Percentiles rank a stretch among this genome's conserved stretches.
Evolutionary conservation across 1,140 invertebrate genomes (phyloP).

Genomic region (Coelopa frigida): DNA sequence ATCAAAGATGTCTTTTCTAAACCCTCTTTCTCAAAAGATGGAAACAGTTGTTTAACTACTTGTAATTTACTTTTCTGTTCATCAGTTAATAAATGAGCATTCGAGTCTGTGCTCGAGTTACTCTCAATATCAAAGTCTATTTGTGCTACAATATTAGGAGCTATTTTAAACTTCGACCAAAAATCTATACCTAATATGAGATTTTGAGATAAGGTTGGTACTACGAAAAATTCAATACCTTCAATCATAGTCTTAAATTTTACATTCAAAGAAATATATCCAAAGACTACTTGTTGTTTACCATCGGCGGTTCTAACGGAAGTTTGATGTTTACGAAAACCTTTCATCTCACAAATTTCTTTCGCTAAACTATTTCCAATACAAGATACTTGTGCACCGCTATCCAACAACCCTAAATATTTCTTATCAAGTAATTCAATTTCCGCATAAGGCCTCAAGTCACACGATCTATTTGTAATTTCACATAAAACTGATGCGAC

Average conservation of each 20-base stretch:
- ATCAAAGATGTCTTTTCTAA: constrained; percentile 19
- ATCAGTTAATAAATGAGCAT: background rate
- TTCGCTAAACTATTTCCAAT: background rate
- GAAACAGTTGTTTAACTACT: constrained; percentile 1
- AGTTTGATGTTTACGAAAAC: background rate
- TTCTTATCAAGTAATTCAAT: background rate
- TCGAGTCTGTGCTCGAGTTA: too few relatives aligned
- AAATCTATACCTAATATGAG: background rate
- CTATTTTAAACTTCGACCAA: background rate
- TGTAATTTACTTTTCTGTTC: background rate
- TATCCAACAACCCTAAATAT: background rate
- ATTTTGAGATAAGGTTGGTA: background rate
- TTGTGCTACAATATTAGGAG: background rate
- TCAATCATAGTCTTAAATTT: background rate
- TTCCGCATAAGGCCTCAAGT: background rate
- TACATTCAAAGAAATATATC: background rate
- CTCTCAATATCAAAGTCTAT: background rate
- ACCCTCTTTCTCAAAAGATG: too few relatives aligned
- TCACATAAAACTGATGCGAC: background rate
- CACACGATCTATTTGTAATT: background rate
- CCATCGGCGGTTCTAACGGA: background rate
- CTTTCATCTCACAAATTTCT: background rate
- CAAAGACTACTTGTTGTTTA: background rate
- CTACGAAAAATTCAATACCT: background rate
- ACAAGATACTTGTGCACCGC: background rate